phyloP scores from a whole-genome alignment of 2,888 invertebrate genomes.

The Drosophila robusta region DNA sequence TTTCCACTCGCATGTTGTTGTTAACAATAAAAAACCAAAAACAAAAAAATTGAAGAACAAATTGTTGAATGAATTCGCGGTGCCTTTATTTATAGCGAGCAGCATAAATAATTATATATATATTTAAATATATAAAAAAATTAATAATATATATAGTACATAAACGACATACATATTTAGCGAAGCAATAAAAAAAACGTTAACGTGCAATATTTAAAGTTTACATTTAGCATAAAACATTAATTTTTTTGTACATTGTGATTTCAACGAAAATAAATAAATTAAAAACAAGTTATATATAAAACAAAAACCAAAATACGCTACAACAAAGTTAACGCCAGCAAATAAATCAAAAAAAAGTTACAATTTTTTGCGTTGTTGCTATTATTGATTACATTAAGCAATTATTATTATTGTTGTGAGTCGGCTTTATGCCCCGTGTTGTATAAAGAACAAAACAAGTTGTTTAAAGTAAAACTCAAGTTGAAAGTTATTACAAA shows the following conservation, averaged over 20 bases:
- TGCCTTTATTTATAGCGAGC: conserved; percentile 83
- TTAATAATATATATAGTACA: conserved; percentile 26
- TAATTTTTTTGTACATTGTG: conserved; percentile 62
- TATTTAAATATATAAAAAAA: conserved; percentile 28
- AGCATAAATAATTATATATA: conserved; percentile 56
- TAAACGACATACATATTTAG: conserved; percentile 58
- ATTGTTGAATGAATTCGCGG: conserved; percentile 84
- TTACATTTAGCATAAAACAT: conserved; percentile 59
- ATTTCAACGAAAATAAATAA: conserved; percentile 43
- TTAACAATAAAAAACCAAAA: conserved; percentile 45
- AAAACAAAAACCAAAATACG: conserved; percentile 7
- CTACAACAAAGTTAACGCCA: conserved; percentile 43
- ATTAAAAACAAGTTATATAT: conserved; percentile 16
- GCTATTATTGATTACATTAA: conserved; percentile 41
- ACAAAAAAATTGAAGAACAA: conserved; percentile 38
- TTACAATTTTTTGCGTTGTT: conserved; percentile 45
- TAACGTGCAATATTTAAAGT: conserved; percentile 80
- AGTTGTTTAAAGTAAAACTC: conserved; percentile 17
- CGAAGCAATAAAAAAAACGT: conserved; percentile 73
- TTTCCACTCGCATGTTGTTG: conserved; percentile 64
- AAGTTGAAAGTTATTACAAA: conserved; percentile 7
- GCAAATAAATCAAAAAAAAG: conserved; percentile 68
- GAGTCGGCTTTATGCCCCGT: conserved; percentile 45
- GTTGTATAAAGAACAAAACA: conserved; percentile 17
- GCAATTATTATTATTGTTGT: conserved; percentile 52